phyloP scores from a whole-genome alignment of 1,140 invertebrate genomes.

The Platyscapa corneri region DNA sequence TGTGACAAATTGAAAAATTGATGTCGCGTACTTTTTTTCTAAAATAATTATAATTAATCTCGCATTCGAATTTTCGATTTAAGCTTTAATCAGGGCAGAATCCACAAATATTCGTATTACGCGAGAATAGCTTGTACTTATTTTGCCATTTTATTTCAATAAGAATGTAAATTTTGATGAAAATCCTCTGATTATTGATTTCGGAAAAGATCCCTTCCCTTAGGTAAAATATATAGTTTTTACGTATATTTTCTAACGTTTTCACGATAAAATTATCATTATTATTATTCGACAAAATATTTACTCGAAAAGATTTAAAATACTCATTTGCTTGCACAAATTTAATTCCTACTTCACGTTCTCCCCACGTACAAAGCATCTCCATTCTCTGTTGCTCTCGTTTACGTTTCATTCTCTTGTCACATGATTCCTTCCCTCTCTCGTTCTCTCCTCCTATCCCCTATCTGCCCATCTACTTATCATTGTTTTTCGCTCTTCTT shows the following conservation, averaged over 20 bases:
- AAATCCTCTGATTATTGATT: no score
- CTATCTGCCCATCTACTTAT: not conserved
- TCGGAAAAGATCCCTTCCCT: no score
- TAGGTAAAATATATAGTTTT: no score
- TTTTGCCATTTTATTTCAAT: not conserved
- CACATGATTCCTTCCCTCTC: not conserved
- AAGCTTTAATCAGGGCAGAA: not conserved
- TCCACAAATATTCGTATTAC: not conserved
- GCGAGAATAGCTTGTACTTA: not conserved
- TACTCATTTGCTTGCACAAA: no score
- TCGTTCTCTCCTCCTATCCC: no score
- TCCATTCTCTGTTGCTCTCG: not conserved
- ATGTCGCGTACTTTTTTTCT: not conserved
- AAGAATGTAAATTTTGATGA: not conserved
- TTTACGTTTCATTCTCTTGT: not conserved
- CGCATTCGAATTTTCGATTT: no score
- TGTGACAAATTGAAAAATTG: constrained; percentile 51
- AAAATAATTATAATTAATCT: constrained; percentile 11
- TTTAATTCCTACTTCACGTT: not conserved
- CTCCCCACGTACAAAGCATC: not conserved
- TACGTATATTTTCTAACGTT: no score
- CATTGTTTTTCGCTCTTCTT: not conserved
- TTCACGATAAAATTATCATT: no score
- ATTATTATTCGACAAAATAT: no score
- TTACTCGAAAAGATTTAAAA: no score